These are phyloP conservation scores for Ostrea denselamellosa DNA, from an alignment of 1,140 invertebrate genomes.

Conservation along the genomic window DNA sequence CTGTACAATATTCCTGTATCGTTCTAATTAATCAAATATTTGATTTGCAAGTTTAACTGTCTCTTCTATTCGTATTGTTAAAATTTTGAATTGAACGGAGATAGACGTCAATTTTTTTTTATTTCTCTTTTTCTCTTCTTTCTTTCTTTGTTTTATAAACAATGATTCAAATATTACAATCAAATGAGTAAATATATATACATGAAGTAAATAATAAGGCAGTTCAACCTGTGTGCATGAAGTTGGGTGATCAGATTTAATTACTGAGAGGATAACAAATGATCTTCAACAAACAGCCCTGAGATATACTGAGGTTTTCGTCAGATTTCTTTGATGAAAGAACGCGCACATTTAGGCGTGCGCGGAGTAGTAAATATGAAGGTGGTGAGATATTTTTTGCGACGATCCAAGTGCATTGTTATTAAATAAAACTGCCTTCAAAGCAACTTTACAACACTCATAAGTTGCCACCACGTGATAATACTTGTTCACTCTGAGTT, in stretches of 20 bases:
- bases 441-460: too few relatives aligned
- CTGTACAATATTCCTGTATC: too few relatives aligned
- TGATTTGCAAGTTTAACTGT: too few relatives aligned
- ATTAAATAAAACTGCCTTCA: too few relatives aligned
- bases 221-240: not conserved
- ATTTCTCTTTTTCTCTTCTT: not conserved
- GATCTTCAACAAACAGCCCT: not conserved
- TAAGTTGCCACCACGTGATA: too few relatives aligned
- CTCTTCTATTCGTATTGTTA: too few relatives aligned
- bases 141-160: not conserved
- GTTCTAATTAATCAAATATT: too few relatives aligned
- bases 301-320: not conserved
- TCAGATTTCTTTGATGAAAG: not conserved
- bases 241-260: not conserved
- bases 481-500: too few relatives aligned
- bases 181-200: not conserved
- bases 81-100: too few relatives aligned
- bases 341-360: not conserved
- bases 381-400: not conserved
- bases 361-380: not conserved
- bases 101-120: too few relatives aligned
- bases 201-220: not conserved
- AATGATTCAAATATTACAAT: not conserved
- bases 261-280: slow-evolving; percentile 2
- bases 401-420: too few relatives aligned